Conservation (phyloP, 2,113 vertebrate species). For the Illadopsis cleaveri region DNA sequence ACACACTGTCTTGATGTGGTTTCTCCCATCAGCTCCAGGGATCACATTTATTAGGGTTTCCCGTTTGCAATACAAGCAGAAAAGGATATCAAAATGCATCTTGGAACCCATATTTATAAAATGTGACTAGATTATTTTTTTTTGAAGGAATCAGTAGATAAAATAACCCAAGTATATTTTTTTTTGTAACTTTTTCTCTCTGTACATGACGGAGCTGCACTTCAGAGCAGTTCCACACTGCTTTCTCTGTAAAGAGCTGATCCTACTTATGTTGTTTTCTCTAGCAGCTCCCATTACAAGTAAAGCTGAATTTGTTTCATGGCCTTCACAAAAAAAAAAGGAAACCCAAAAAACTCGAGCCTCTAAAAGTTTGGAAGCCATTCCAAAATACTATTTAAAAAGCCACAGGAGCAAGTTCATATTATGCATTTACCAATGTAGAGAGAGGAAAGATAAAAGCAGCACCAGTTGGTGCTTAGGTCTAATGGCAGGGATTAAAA, state of each 20-base stretch:
- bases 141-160: background rate
- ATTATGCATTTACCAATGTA: background rate
- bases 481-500: background rate
- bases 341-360: accelerated
- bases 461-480: background rate
- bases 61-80: background rate
- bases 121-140: background rate
- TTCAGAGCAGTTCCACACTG: background rate
- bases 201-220: background rate
- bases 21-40: background rate
- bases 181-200: background rate
- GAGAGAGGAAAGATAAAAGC: background rate
- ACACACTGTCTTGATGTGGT: background rate
- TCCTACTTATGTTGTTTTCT: background rate
- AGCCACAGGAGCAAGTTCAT: background rate
- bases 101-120: background rate
- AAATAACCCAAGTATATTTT: background rate
- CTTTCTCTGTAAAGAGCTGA: background rate
- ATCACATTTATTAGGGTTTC: background rate
- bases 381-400: background rate
- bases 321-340: background rate
- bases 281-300: background rate
- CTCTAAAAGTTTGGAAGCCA: background rate
- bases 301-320: background rate
- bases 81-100: background rate